Conservation (phyloP, 2,888 invertebrate genomes). For the Romanomermis culicivorax region DNA sequence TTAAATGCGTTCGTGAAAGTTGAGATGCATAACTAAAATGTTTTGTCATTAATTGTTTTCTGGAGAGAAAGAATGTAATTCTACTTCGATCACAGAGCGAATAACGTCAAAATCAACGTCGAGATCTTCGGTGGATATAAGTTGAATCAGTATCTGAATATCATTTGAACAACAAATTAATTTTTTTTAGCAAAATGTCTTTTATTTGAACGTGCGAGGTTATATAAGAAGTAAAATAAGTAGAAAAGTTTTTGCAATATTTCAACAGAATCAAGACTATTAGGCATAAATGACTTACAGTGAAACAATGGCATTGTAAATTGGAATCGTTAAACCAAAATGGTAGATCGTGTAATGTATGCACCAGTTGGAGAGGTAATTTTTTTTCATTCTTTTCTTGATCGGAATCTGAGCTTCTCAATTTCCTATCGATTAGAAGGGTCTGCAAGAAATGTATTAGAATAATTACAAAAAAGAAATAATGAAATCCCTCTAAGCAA, state of each 20-base stretch:
- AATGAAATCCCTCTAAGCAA: not conserved
- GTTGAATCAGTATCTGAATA: constrained; percentile 53
- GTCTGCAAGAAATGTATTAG: constrained; percentile 39
- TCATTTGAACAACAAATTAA: no score
- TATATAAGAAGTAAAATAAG: constrained; percentile 14
- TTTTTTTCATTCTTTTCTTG: constrained; percentile 75
- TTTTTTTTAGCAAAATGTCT: not conserved
- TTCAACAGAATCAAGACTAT: not conserved
- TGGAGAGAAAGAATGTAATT: not conserved
- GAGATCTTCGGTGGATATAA: constrained; percentile 67
- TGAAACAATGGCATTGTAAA: constrained; percentile 38
- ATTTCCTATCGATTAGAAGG: constrained; percentile 69
- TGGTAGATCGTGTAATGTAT: constrained; percentile 56
- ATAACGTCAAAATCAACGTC: constrained; percentile 25
- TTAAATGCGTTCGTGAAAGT: constrained; percentile 12
- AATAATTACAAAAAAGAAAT: not conserved
- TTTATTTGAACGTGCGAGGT: not conserved
- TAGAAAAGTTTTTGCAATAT: not conserved
- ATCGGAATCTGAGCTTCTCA: constrained; percentile 59
- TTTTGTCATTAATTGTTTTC: not conserved
- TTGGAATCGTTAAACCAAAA: constrained; percentile 66
- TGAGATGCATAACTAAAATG: constrained; percentile 10
- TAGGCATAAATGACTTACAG: constrained; percentile 36
- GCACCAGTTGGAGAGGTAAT: constrained; percentile 71
- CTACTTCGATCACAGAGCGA: constrained; percentile 5